Evolutionary conservation across 1,140 invertebrate genomes (phyloP), one percentile per base, ranked within the genome.

Genomic region (Drosophila fuyamai): DNA sequence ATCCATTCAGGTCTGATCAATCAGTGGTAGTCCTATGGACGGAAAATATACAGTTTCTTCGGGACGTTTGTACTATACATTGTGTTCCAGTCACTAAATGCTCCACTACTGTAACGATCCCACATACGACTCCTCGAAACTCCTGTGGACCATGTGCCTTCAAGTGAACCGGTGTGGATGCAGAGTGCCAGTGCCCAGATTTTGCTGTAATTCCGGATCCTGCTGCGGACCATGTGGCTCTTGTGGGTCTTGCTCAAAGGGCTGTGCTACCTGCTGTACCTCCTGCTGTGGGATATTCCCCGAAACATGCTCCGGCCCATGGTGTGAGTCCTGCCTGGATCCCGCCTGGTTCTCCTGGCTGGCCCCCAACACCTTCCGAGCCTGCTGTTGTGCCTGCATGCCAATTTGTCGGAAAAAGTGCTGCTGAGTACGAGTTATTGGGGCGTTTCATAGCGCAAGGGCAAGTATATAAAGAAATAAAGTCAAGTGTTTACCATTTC

Each of bases 341-440:
- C 58, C 76, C 0, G 58, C 71, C 16, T 76, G 76, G 76, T 76
- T 63, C 46, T 57, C 43, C 12, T 78, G 79, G 67, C 46, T 81
- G 53, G 50, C 79, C 5, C 77, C 77, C 2, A 51, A 57, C 3
- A 12, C 36, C 10, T 12, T 35, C 12, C 10, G 23, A 4, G 32
- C 67, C 38, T 81, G 59, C 51, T 58, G 71, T 38, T 55, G 29
- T 10, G 41, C 18, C 23, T 47, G 44, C 44, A 23, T 47, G 44
- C 18, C 12, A 13, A n/a, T 23, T 3, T 35, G 48, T 35, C 2
- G 35, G 13, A 14, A 16, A 9, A 59, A 51, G 43, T 14, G 35
- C 36, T 61, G 23, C 12, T 60, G 27, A 56, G 2, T n/a, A 3
- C n/a, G 5, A n/a, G 9, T 50, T 56, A 12, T 13, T 56, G 48